phyloP scores from a whole-genome alignment of 1,140 invertebrate genomes.

The Branchinecta lynchi region DNA sequence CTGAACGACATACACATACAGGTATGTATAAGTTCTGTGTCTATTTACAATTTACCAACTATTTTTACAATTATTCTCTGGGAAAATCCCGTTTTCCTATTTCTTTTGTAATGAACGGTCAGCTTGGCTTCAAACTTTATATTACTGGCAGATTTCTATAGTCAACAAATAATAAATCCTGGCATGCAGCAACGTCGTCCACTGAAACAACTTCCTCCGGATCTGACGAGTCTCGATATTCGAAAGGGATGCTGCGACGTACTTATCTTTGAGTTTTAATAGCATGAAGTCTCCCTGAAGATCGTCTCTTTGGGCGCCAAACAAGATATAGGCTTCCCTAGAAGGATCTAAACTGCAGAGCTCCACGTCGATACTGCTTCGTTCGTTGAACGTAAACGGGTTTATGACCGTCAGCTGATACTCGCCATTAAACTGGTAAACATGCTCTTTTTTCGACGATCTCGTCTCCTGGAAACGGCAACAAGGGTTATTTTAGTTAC shows the following conservation, averaged over 20 bases:
- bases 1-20: too few relatives aligned
- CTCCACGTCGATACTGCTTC: slow-evolving; percentile 3
- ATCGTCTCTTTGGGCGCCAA: background rate
- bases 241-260: background rate
- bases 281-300: background rate
- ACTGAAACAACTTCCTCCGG: too few relatives aligned
- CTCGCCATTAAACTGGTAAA: background rate
- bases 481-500: too few relatives aligned
- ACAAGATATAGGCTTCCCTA: background rate
- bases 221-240: background rate
- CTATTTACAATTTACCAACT: too few relatives aligned
- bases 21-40: too few relatives aligned
- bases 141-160: too few relatives aligned
- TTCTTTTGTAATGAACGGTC: too few relatives aligned
- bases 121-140: too few relatives aligned
- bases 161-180: too few relatives aligned
- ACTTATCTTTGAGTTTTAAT: background rate
- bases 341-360: background rate
- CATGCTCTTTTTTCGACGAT: background rate
- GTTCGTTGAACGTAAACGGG: background rate
- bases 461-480: background rate
- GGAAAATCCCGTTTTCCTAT: too few relatives aligned
- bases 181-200: too few relatives aligned
- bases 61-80: too few relatives aligned
- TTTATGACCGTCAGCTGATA: slow-evolving; percentile 3